Percentiles rank a stretch among this genome's conserved stretches.
phyloP scores from a whole-genome alignment of 2,113 vertebrate genomes.

The Lophius piscatorius region DNA sequence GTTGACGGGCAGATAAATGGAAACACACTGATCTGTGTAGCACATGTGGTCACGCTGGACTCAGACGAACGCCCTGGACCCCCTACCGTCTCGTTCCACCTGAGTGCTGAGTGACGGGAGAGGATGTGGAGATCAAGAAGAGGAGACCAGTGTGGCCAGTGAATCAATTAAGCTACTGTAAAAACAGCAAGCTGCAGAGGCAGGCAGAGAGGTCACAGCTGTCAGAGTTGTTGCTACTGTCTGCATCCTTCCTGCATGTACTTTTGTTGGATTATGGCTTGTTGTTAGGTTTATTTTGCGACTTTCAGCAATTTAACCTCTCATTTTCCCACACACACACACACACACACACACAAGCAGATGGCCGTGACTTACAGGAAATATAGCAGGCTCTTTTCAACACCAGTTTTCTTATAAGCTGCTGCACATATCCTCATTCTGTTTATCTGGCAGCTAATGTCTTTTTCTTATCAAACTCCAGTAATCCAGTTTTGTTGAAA shows the following conservation, averaged over 20 bases:
- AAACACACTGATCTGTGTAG: conserved; percentile 93
- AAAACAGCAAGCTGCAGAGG: conserved; percentile 28
- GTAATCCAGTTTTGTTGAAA: conserved; percentile 59
- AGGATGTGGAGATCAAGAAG: conserved; percentile 44
- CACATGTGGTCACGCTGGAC: conserved; percentile 86
- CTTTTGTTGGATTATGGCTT: background rate
- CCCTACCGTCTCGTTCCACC: conserved; percentile 44
- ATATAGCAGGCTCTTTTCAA: background rate
- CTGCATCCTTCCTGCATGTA: no score
- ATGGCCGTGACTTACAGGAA: conserved; percentile 17
- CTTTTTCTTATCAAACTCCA: conserved; percentile 51
- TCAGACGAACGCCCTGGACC: conserved; percentile 32
- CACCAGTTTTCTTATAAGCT: conserved; percentile 1
- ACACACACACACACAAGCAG: background rate
- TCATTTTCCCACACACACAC: no score
- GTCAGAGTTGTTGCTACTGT: conserved; percentile 21
- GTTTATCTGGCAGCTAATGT: conserved; percentile 59
- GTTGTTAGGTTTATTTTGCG: conserved; percentile 4
- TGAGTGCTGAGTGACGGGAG: conserved; percentile 53
- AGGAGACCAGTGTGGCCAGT: conserved; percentile 26
- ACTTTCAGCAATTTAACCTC: background rate
- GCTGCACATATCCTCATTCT: conserved; percentile 30
- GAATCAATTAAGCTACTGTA: conserved; percentile 58
- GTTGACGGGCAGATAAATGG: conserved; percentile 46
- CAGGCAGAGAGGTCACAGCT: conserved; percentile 22